Evolutionary conservation across 2,888 invertebrate species (phyloP).

Genomic region (Salpingus planirostris): DNA sequence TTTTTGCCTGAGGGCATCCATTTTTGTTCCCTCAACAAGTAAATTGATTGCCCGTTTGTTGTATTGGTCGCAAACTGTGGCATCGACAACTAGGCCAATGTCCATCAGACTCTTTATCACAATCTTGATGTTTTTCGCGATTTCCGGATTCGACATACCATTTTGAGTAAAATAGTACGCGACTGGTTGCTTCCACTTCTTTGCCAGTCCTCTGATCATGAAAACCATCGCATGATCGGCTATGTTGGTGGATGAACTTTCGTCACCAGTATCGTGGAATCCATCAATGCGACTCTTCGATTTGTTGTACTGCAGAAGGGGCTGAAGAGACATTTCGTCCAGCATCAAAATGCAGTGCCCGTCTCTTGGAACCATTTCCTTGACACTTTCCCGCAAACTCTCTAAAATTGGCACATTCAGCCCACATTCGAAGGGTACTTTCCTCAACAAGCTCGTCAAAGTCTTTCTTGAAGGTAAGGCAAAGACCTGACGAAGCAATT

Average conservation of each 20-base stretch:
- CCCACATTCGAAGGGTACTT: background rate
- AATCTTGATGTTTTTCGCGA: background rate
- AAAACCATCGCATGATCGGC: slow-evolving; percentile 1
- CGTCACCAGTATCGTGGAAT: background rate
- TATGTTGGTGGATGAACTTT: background rate
- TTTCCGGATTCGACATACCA: background rate
- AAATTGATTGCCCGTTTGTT: background rate
- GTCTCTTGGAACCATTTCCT: background rate
- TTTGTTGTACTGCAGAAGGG: background rate
- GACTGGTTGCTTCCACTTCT: background rate
- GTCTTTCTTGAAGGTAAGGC: background rate
- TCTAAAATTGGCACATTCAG: background rate
- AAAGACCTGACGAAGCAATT: background rate
- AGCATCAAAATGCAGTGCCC: background rate
- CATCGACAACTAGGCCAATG: background rate
- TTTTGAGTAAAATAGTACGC: background rate
- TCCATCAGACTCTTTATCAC: background rate
- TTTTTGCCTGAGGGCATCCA: background rate
- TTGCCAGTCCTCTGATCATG: background rate
- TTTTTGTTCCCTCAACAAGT: background rate
- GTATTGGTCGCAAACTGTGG: slow-evolving; percentile 1
- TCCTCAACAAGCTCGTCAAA: background rate
- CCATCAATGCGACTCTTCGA: background rate
- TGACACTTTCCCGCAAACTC: background rate
- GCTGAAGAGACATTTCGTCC: slow-evolving; percentile 1